Base-by-base conservation (phyloP, 1,140 invertebrate species). In the Papilio polytes region DNA sequence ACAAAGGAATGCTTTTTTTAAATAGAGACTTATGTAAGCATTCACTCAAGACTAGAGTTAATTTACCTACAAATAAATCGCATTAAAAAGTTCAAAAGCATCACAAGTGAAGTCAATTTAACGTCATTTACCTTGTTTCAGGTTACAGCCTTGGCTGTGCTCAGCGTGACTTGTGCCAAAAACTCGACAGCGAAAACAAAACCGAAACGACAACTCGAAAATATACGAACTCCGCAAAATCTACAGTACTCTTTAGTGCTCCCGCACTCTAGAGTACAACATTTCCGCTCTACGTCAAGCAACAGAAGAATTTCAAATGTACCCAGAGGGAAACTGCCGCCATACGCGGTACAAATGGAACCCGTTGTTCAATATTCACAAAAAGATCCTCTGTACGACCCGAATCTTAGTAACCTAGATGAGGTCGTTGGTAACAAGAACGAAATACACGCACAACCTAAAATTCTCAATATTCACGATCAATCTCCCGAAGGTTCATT, bases 261-360 rank as follows among this genome's bases (percentile, higher is more conserved):
- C 10, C 94, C 95, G 22, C 94, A 95, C 83, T 96, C 95, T 73
- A 92, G 94, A 84, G 94, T 95, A n/a, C 80, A 91, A 6, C 92
- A 94, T 74, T 95, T 93, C 81, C 92, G 95, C 82, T 90, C 95
- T 59, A 82, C 95, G 46, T 91, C 89, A 18, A 90, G 86, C 46
- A 94, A 91, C 82, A 86, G 94, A 72, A 95, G 96, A 91, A 94
- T 95, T 81, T 95, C 95, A 84, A 94, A 95, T 87, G 92, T 89
- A 78, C 84, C 92, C 51, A 89, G 95, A 76, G 91, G 90, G 53
- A 94, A 92, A 78, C 81, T 95, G 53, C 97, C 97, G 20, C 96
- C 97, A 0, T 97, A 98, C 85, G 97, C 97, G 0, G 97, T 98
- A 0, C 97, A 97, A 89, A 97, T 98, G 97, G 97, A 98, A 90